phyloP scores from a whole-genome alignment of 2,113 vertebrate genomes.

The Coturnix japonica region DNA sequence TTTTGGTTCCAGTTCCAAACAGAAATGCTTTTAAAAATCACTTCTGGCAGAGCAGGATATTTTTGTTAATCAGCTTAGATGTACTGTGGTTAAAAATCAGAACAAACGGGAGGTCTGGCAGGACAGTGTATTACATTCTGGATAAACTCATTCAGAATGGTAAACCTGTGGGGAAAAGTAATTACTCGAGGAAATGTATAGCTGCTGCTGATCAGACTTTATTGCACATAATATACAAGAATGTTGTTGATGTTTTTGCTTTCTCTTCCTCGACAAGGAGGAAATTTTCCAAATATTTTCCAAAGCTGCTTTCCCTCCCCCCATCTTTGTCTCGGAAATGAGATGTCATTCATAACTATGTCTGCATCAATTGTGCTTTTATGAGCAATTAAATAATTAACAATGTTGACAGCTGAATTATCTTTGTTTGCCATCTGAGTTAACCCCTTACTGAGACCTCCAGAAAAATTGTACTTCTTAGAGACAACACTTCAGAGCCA shows the following conservation, averaged over 20 bases:
- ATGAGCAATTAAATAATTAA: conserved; percentile 69
- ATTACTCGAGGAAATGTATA: neutral
- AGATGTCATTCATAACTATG: neutral
- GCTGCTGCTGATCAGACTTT: neutral
- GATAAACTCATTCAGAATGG: neutral
- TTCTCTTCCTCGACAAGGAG: neutral
- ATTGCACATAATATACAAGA: neutral
- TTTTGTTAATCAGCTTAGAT: neutral
- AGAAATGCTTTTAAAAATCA: neutral
- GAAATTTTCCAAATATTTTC: neutral
- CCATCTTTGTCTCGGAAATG: neutral
- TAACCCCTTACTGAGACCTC: conserved; percentile 34
- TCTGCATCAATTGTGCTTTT: conserved; percentile 41
- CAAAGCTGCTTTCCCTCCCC: neutral
- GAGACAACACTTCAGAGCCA: neutral
- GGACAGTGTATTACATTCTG: neutral
- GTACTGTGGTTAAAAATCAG: neutral
- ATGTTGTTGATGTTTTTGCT: neutral
- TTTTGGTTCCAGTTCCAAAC: neutral
- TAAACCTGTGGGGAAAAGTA: neutral
- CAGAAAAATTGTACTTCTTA: neutral
- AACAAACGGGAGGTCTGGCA: neutral
- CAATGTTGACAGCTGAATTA: conserved; percentile 62
- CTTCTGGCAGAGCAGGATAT: neutral
- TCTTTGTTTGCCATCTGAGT: conserved; percentile 38